Evolutionary conservation across 2,888 invertebrate species (phyloP), one percentile per base, ranked within the genome.

Genomic region (Macrophya alboannulata): DNA sequence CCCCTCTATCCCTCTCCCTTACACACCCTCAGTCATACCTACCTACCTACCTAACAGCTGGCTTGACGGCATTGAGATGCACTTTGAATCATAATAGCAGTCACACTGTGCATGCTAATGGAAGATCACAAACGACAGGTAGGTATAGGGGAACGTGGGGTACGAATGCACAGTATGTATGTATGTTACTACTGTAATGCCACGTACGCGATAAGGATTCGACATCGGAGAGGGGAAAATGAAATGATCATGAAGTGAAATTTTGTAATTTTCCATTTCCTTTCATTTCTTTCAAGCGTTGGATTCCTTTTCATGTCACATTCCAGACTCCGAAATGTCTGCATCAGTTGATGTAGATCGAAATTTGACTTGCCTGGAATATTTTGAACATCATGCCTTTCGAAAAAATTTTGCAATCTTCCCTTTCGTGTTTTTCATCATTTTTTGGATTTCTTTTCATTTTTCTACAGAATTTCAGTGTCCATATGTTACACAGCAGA

Each of bases 41-140:
- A 62, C 40, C 21, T 43, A 71, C 40, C 21, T n/a, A 71, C 37
- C 37, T 15, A 68, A 68, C 68, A 62, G 68, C 37, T 31, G 37
- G 68, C 37, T 68, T 68, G 51, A 51, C 59, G 59, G 65, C 68
- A 85, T 85, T 79, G 76, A 85, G 77, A 85, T 79, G 76, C 85
- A 85, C 77, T 65, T 45, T 51, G 84, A 84, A 84, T 84, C 74
- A 72, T 76, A 84, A 84, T 84, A 45, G 74, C 74, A 65, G 55
- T 48, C 74, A 15, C 55, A 37, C 77, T 43, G 48, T 65, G 85
- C 85, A 77, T 85, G 68, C 62, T 85, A 85, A 85, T 85, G 81
- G 62, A 81, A 81, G 43, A 81, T 81, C 31, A 51, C 81, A 62
- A 81, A 81, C 40, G 81, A 81, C 77, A 77, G 55, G 77, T 51